Percentiles rank a stretch among this genome's conserved stretches.
phyloP scores from a whole-genome alignment of 2,113 vertebrate genomes.

The Thalassoma bifasciatum region DNA sequence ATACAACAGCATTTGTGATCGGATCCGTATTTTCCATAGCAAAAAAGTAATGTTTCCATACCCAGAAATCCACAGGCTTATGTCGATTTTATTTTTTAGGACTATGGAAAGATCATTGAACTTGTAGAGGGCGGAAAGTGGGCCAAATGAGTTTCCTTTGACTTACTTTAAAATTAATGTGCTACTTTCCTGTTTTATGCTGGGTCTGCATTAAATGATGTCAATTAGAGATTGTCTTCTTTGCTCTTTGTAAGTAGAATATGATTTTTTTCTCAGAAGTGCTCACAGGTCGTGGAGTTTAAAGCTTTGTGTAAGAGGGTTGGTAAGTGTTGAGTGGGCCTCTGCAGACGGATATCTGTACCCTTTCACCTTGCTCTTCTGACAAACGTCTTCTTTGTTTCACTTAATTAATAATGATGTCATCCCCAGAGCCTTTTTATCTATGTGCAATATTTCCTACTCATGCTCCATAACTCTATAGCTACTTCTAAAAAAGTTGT shows the following conservation, averaged over 20 bases:
- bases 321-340: conserved; percentile 11
- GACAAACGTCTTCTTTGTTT: conserved; percentile 49
- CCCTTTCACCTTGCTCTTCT: conserved; percentile 12
- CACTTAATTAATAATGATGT: conserved; percentile 73
- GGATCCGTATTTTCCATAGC: conserved; percentile 3
- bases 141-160: conserved; percentile 26
- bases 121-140: conserved; percentile 5
- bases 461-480: conserved; percentile 51
- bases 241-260: conserved; percentile 32
- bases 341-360: conserved; percentile 36
- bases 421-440: conserved; percentile 73
- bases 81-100: neutral
- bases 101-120: neutral
- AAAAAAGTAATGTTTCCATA: conserved; percentile 11
- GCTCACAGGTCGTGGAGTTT: conserved; percentile 21
- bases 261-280: conserved; percentile 17
- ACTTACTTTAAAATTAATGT: conserved; percentile 14
- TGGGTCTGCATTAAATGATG: conserved; percentile 65
- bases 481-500: conserved; percentile 48
- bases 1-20: conserved; percentile 10
- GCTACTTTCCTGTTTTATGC: conserved; percentile 27
- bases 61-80: neutral
- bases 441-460: conserved; percentile 69
- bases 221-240: conserved; percentile 47
- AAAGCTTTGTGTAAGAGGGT: neutral